Evolutionary conservation across 1,140 invertebrate species (phyloP), one percentile per base, ranked within the genome.

Genomic region (Drosophila mauritiana): DNA sequence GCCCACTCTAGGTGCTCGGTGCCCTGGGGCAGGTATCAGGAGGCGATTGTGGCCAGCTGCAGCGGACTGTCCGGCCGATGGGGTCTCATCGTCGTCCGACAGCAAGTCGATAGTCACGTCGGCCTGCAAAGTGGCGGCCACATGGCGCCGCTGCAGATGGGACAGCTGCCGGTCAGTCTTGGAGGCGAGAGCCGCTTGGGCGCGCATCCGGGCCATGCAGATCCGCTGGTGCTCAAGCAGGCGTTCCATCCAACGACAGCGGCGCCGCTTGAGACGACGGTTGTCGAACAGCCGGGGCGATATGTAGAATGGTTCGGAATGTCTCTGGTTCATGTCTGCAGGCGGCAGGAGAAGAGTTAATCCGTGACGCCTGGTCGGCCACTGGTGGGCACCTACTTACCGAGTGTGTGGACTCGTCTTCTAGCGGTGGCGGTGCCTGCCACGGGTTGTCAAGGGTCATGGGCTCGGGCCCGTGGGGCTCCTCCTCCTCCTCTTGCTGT

Each of bases 291-390:
- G 61, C 46, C 59, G 67, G 11, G 80, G 58, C 37, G 90, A 91
- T 51, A 91, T 86, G 56, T 86, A 85, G 64, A 91, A 91, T 63
- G 83, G 83, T 74, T 81, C 80, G 90, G 90, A 91, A 91, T 91
- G 90, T 90, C 81, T 88, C 46, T 83, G 81, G 73, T 63, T 89
- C 84, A 89, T 88, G 57, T 58, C 80, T 77, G 54, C 11, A 45
- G 31, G 31, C 31, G 31, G 31, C 31, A 64, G 4, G 11, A 34
- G 11, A 5, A 39, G 1, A n/a, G 22, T 20, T 1, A 48, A 25
- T 48, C 13, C 3, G 0, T 1, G 22, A n/a, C 2, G 13, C 10
- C 25, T 25, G 34, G 39, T 25, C 7, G 17, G 15, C 2, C 3
- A 15, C 10, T 4, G 17, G 20, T 20, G 13, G 27, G 6, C 4